Evolutionary conservation across 2,113 vertebrate species (phyloP), one percentile per base, ranked within the genome.

Genomic region (Protobothrops mucrosquamatus): DNA sequence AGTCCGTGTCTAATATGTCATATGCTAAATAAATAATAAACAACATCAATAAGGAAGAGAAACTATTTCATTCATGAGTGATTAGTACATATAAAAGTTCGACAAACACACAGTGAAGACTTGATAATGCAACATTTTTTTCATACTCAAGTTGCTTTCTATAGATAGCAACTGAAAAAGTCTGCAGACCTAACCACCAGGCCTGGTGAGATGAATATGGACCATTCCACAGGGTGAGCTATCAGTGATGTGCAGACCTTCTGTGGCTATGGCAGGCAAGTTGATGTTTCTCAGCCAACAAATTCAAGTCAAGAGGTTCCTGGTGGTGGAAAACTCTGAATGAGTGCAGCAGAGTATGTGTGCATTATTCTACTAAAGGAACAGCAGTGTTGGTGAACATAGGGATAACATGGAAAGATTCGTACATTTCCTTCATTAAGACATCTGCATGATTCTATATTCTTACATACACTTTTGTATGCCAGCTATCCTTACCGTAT

Each of bases 381-480:
- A 46, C 8, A 92, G 91, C 95, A 89, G 0, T 3, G 93, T 94
- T 93, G 92, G 8, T 93, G 94, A 96, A 2, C 15, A 22, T 39
- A 39, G 34, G 69, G 22, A 22, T 81, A 43, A 81, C 34, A 39
- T 43, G 34, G 69, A 43, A 81, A 81, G 18, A 39, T 39, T 81
- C 18, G 39, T 39, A 81, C 34, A 81, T 43, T 81, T 22, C 34
- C 18, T 81, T 81, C 34, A 9, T 81, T 81, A 81, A 81, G 69
- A 39, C 34, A 81, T 81, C n/a, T 39, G 15, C 69, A 81, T 43
- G 69, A 22, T 81, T 81, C 18, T 3, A 81, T 81, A 81, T 39
- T 39, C 69, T 39, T 81, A 81, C 18, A 22, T 81, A 22, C 18
- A 39, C 34, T 81, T 81, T 39, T 39, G 69, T 39, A 81, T 39